Evolutionary conservation across 2,113 vertebrate genomes (phyloP), one percentile per base, ranked within the genome.

Genomic region (Hepsetus odoe): DNA sequence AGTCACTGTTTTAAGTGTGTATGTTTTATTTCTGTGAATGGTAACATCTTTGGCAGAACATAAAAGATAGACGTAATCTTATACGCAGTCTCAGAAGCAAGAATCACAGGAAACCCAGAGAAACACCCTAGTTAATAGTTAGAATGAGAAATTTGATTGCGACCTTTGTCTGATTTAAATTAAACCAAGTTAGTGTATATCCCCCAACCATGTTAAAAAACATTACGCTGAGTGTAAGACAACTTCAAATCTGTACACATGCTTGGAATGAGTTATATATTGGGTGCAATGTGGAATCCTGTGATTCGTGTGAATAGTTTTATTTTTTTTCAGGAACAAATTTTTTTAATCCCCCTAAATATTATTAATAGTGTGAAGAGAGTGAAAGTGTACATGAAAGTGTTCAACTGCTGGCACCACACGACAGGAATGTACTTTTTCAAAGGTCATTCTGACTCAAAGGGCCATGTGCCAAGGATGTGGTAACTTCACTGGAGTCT

Each of bases 261-360:
- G 87, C 87, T 84, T 88, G 89, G 86, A 90, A 89, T 88, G 85
- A 67, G 55, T 68, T 66, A 24, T 49, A 40, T 28, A 26, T 28
- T 11, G 20, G 62, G 42, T 32, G 53, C 46, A 35, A 67, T 38
- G 35, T 38, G 22, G 55, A 75, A 20, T 64, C 20, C 20, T 65
- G 8, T n/a, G n/a, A 49, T 70, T 62, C 68, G 22, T 73, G 38
- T 13, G 2, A 46, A 59, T 55, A 28, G 16, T 5, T 44, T 44
- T n/a, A 64, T 35, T 30, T 69, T 24, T 49, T 30, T 22, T 26
- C 32, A 73, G 55, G 13, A n/a, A n/a, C n/a, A n/a, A n/a, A n/a
- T n/a, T 49, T 35, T 40, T 42, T 38, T 0, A 12, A 61, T 7
- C 16, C 32, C 65, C 71, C 33, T 58, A 16, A 78, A 35, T 11